These are phyloP conservation scores for Pagrus major DNA, from an alignment of 2,113 vertebrate genomes.

Conservation along the genomic window DNA sequence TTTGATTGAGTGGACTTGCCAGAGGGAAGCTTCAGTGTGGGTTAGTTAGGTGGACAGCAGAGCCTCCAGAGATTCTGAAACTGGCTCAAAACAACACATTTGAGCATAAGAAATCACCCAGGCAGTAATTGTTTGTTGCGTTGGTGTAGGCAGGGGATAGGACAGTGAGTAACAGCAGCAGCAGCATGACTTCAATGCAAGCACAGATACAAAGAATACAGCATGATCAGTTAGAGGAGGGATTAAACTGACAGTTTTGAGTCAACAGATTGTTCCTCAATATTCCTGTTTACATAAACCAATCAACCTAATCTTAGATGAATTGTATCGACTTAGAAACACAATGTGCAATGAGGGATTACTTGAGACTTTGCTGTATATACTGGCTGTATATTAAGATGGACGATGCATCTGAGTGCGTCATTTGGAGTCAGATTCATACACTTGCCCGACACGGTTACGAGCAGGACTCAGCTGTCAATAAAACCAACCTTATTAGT, in stretches of 20 bases:
- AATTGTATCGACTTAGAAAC: neutral
- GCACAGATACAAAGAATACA: neutral
- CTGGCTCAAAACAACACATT: conserved; percentile 15
- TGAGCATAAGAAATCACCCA: conserved; percentile 16
- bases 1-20: conserved; percentile 46
- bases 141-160: neutral
- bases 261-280: neutral
- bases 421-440: too few species aligned
- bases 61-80: conserved; percentile 1
- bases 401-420: too few species aligned
- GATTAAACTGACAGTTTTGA: neutral
- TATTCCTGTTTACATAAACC: neutral
- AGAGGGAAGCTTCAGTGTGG: neutral
- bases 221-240: neutral
- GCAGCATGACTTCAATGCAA: neutral
- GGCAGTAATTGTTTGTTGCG: conserved; percentile 4
- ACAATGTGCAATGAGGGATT: neutral
- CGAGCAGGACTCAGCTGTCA: too few species aligned
- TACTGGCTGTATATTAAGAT: too few species aligned
- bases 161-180: neutral
- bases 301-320: neutral
- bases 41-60: conserved; percentile 33
- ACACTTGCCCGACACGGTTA: too few species aligned
- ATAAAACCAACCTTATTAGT: too few species aligned
- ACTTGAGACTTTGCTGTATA: too few species aligned